A percentile compares a stretch with the other conserved stretches of the same genome.
Evolutionary conservation across 2,113 vertebrate genomes (phyloP).

Genomic region (Hucho hucho): DNA sequence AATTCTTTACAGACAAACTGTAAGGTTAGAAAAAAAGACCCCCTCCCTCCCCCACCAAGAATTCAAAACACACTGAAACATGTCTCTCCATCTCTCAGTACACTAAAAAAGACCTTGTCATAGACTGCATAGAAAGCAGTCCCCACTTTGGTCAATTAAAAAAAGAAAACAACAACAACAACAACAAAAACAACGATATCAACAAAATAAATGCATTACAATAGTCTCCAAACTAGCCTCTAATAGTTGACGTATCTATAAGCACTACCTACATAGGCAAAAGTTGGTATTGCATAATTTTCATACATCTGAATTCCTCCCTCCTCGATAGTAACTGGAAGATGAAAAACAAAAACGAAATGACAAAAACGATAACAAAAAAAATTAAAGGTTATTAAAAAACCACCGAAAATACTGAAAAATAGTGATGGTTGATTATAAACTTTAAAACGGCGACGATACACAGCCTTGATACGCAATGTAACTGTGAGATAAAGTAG

Average conservation of each 20-base stretch:
- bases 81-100: constrained; percentile 85
- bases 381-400: constrained; percentile 83
- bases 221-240: constrained; percentile 95
- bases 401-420: constrained; percentile 97
- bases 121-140: constrained; percentile 98
- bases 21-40: constrained; percentile 74
- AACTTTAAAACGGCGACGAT: constrained; percentile 98
- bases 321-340: constrained; percentile 97
- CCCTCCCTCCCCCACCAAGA: constrained; percentile 71
- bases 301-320: constrained; percentile 96
- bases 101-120: constrained; percentile 91
- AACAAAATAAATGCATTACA: constrained; percentile 86
- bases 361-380: constrained; percentile 80
- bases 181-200: constrained; percentile 79
- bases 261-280: constrained; percentile 99
- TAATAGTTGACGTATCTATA: constrained; percentile 99
- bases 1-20: constrained; percentile 84
- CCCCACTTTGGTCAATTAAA: constrained; percentile 99
- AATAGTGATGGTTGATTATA: constrained; percentile 99
- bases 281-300: constrained; percentile 99
- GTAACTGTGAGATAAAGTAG: constrained; percentile 99
- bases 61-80: constrained; percentile 81
- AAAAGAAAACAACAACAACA: constrained; percentile 73
- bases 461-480: constrained; percentile 99
- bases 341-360: constrained; percentile 88